These are phyloP conservation scores for Eilema caniola DNA, from an alignment of 2,888 invertebrate species.

Conservation along the genomic window DNA sequence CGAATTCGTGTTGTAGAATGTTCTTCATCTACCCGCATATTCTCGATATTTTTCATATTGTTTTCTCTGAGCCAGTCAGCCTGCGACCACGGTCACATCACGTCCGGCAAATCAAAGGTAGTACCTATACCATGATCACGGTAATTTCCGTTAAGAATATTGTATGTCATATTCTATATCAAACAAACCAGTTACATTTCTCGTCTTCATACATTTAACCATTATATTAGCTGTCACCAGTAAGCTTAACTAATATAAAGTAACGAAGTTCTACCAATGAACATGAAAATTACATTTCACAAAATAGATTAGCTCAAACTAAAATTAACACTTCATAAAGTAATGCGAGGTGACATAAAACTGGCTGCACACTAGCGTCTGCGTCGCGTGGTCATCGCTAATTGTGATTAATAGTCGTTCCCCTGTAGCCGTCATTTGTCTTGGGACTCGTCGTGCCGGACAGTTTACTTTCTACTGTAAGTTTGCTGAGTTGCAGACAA, in stretches of 20 bases:
- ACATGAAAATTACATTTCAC: conserved; percentile 26
- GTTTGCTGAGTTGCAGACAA: conserved; percentile 49
- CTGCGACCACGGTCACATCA: too few species aligned
- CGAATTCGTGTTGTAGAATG: too few species aligned
- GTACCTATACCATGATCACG: too few species aligned
- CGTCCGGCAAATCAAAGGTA: too few species aligned
- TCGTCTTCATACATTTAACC: background rate
- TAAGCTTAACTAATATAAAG: conserved; percentile 5
- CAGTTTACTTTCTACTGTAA: conserved; percentile 75
- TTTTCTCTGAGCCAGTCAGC: too few species aligned
- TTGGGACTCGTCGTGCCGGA: conserved; percentile 66
- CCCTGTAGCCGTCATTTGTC: conserved; percentile 78
- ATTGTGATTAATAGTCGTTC: conserved; percentile 80
- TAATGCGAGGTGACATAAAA: conserved; percentile 53
- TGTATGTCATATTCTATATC: background rate
- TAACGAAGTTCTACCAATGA: conserved; percentile 13
- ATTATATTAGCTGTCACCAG: background rate
- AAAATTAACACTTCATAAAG: conserved; percentile 54
- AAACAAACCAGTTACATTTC: background rate
- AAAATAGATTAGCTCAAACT: conserved; percentile 35
- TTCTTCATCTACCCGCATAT: too few species aligned
- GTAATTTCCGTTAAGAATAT: background rate
- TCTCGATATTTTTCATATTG: too few species aligned
- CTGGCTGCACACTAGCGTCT: conserved; percentile 54
- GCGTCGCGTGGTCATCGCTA: conserved; percentile 67